phyloP scores from a whole-genome alignment of 2,888 invertebrate genomes.

The Chaetogeoica ovagalla region DNA sequence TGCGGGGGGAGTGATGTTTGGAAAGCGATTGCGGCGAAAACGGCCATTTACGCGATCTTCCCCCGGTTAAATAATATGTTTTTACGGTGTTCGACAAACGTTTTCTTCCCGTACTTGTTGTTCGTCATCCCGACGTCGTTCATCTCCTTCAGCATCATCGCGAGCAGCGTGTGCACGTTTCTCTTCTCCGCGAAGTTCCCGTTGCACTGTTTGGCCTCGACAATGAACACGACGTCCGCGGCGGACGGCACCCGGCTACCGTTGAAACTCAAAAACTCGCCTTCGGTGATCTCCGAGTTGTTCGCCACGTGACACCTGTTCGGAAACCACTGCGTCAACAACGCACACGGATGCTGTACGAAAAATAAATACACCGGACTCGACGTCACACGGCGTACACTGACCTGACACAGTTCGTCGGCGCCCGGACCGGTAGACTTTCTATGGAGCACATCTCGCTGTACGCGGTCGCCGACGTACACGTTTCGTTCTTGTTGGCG shows the following conservation, averaged over 20 bases:
- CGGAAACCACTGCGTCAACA: no score
- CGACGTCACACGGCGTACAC: conserved; percentile 58
- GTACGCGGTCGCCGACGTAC: conserved; percentile 79
- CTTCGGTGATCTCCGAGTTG: conserved; percentile 73
- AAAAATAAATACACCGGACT: no score
- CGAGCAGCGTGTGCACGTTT: conserved; percentile 71
- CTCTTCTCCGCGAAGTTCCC: conserved; percentile 68
- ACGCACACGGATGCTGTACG: background rate
- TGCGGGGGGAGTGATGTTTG: no score
- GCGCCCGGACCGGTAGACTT: conserved; percentile 77
- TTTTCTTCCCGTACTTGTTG: conserved; percentile 67
- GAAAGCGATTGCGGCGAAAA: no score
- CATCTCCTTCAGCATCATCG: conserved; percentile 72
- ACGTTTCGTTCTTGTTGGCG: conserved; percentile 64
- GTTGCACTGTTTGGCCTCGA: conserved; percentile 86
- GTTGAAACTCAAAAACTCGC: conserved; percentile 71
- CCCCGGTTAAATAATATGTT: no score
- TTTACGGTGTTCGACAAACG: no score
- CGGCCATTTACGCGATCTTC: no score
- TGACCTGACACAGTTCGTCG: conserved; percentile 78
- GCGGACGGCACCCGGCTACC: conserved; percentile 67
- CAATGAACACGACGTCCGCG: conserved; percentile 84
- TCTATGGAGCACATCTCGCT: conserved; percentile 75
- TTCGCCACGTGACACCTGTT: conserved; percentile 71
- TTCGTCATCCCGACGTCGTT: conserved; percentile 67